phyloP scores from a whole-genome alignment of 2,888 invertebrate species.

The Hydrotaea diabolus region DNA sequence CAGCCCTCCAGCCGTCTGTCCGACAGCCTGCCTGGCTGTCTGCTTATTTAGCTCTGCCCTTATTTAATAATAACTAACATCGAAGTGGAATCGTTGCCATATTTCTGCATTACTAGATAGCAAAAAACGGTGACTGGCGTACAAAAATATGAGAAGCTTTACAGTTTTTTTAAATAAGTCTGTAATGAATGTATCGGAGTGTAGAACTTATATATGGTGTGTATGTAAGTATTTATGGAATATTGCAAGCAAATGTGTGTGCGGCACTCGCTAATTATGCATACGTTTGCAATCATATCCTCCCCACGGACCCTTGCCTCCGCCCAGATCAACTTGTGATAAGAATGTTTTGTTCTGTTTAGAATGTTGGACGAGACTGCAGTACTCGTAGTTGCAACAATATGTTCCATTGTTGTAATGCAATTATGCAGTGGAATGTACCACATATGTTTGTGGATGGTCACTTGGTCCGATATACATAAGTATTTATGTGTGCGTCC shows the following conservation, averaged over 20 bases:
- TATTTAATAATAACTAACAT: not conserved
- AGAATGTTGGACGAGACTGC: not conserved
- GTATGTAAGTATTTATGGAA: too few relatives aligned
- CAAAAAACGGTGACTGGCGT: too few relatives aligned
- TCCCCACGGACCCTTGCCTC: not conserved
- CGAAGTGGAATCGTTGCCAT: not conserved
- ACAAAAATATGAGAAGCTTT: too few relatives aligned
- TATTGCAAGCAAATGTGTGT: not conserved
- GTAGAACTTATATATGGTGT: too few relatives aligned
- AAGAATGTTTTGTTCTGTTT: not conserved
- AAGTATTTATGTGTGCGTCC: not conserved
- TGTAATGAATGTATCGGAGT: not conserved
- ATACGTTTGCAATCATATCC: not conserved
- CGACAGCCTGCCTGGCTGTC: not conserved
- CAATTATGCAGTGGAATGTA: constrained; percentile 48
- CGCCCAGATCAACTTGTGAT: not conserved
- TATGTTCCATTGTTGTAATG: constrained; percentile 46
- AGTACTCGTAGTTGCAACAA: constrained; percentile 43
- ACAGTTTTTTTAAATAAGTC: not conserved
- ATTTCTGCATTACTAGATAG: not conserved
- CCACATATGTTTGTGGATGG: not conserved
- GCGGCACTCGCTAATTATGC: not conserved
- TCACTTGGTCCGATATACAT: too few relatives aligned
- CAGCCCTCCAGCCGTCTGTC: not conserved
- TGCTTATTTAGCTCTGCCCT: constrained; percentile 6